These are phyloP conservation scores for Atta cephalotes DNA, from an alignment of 1,140 invertebrate species.

Conservation along the genomic window DNA sequence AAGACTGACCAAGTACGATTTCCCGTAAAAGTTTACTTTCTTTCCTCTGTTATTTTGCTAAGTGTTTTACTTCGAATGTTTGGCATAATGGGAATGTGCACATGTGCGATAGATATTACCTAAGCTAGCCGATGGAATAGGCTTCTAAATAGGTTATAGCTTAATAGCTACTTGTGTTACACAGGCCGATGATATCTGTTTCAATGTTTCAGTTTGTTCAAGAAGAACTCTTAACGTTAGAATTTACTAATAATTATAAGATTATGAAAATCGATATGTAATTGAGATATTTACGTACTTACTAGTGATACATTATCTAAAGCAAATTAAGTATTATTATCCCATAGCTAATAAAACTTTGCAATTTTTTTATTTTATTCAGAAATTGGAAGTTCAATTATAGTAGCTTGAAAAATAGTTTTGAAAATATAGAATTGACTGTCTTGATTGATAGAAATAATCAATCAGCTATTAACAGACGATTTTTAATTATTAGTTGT, in stretches of 20 bases:
- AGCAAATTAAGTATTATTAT: constrained; percentile 2
- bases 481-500: constrained; percentile 71
- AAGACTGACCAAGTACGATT: background rate
- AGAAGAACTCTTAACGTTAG: background rate
- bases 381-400: background rate
- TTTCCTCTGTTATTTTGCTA: background rate
- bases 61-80: constrained; percentile 13
- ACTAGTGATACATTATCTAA: constrained; percentile 2
- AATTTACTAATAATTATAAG: background rate
- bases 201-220: constrained; percentile 19
- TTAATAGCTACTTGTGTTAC: constrained; percentile 2
- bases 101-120: background rate
- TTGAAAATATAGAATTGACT: background rate
- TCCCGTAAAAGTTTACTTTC: background rate
- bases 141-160: constrained; percentile 35
- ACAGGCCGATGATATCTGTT: background rate
- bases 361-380: background rate
- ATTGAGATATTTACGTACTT: background rate
- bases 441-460: background rate
- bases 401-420: background rate
- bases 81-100: background rate
- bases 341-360: background rate
- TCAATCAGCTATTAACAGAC: constrained; percentile 22
- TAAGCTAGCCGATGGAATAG: constrained; percentile 2
- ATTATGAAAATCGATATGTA: constrained; percentile 7